phyloP scores from a whole-genome alignment of 2,888 invertebrate genomes.

The Sympetrum striolatum region DNA sequence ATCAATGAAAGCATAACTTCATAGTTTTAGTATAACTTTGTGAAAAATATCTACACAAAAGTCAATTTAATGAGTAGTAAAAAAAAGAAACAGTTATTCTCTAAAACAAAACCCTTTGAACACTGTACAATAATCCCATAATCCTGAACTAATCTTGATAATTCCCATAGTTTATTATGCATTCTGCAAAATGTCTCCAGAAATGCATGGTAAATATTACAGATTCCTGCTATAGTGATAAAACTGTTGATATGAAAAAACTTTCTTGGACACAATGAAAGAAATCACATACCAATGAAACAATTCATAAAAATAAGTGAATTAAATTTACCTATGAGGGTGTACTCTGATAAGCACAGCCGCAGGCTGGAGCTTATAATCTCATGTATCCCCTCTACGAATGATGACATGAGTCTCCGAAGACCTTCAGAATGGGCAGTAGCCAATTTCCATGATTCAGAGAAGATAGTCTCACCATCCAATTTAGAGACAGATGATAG shows the following conservation, averaged over 20 bases:
- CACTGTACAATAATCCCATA: too few species aligned
- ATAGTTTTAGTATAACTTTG: too few species aligned
- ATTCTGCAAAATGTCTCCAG: too few species aligned
- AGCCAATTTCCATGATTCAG: slow-evolving; percentile 8
- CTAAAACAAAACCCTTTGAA: too few species aligned
- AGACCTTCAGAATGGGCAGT: neutral
- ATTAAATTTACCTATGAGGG: slow-evolving; percentile 51
- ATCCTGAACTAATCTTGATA: too few species aligned
- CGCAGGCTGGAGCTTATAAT: slow-evolving; percentile 50
- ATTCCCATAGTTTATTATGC: too few species aligned
- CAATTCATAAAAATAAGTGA: neutral
- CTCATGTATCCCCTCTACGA: slow-evolving; percentile 51
- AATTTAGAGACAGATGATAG: neutral
- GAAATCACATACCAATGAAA: neutral
- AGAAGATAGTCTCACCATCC: neutral
- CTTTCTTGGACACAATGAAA: neutral
- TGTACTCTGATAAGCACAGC: slow-evolving; percentile 51
- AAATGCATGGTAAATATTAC: too few species aligned
- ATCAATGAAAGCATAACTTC: too few species aligned
- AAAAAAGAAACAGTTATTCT: too few species aligned
- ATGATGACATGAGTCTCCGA: slow-evolving; percentile 48
- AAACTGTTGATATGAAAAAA: neutral
- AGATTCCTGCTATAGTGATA: too few species aligned
- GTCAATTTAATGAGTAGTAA: too few species aligned
- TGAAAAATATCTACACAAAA: too few species aligned